Conservation (phyloP, 1,140 invertebrate genomes). For the Conus ventricosus region DNA sequence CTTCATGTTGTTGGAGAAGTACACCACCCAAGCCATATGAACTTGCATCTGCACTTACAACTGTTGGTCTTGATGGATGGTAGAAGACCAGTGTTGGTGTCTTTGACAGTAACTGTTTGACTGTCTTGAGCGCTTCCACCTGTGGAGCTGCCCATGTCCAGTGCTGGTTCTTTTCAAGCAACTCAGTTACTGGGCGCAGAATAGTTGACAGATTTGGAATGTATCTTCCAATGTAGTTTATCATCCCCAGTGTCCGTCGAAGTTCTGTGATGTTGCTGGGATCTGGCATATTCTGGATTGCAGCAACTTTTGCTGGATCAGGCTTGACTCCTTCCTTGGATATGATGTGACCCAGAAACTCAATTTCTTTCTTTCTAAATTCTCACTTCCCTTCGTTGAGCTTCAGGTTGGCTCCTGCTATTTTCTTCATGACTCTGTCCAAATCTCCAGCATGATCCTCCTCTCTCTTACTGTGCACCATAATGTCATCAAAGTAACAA, state of each 20-base stretch:
- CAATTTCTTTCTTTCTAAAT: neutral
- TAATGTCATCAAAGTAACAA: constrained; percentile 46
- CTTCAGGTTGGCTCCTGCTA: neutral
- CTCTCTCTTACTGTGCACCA: constrained; percentile 36
- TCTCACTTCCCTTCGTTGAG: constrained; percentile 33
- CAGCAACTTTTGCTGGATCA: constrained; percentile 28
- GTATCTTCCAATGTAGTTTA: constrained; percentile 70
- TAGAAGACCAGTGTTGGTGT: constrained; percentile 2
- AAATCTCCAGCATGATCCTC: constrained; percentile 47
- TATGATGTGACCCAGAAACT: constrained; percentile 29
- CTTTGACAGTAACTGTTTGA: constrained; percentile 32
- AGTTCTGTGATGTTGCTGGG: constrained; percentile 44
- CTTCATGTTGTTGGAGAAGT: constrained; percentile 40
- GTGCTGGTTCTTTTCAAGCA: constrained; percentile 7
- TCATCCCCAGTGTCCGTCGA: constrained; percentile 58
- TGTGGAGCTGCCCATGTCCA: constrained; percentile 39
- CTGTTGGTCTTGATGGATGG: neutral
- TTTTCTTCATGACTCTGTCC: constrained; percentile 40
- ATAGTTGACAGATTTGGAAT: constrained; percentile 28
- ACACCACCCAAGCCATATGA: constrained; percentile 31
- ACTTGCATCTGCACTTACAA: neutral
- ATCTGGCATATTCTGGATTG: constrained; percentile 35
- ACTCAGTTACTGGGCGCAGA: constrained; percentile 29
- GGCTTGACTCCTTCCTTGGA: constrained; percentile 13
- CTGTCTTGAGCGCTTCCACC: constrained; percentile 20